Conservation (phyloP, 1,140 invertebrate species). For the Drosophila varians region DNA sequence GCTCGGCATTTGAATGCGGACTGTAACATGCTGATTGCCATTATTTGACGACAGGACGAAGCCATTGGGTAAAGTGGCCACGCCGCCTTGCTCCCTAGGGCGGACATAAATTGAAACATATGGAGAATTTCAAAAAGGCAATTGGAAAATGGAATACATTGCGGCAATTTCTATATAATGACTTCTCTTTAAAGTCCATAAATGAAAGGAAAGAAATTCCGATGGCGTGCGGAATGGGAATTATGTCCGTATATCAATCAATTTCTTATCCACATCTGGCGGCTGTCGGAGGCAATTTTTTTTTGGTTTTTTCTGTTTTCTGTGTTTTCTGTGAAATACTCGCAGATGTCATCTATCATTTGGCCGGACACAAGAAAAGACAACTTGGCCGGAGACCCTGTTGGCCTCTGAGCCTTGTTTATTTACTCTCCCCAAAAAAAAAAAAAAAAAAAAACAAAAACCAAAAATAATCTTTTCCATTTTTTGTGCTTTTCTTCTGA, state of each 20-base stretch:
- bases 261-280: constrained; percentile 47
- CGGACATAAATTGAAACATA: constrained; percentile 59
- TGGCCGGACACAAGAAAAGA: constrained; percentile 40
- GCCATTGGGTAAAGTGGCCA: constrained; percentile 45
- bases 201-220: not conserved
- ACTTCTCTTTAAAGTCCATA: constrained; percentile 23
- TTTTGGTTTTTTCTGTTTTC: not conserved
- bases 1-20: constrained; percentile 68
- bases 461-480: constrained; percentile 8
- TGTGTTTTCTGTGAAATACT: not conserved
- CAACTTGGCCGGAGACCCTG: constrained; percentile 16
- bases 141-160: constrained; percentile 20
- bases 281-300: constrained; percentile 45
- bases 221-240: not conserved
- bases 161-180: not conserved
- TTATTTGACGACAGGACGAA: constrained; percentile 67
- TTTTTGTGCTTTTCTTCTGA: constrained; percentile 13
- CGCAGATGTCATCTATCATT: constrained; percentile 50
- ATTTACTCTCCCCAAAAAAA: constrained; percentile 22
- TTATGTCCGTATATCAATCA: constrained; percentile 44
- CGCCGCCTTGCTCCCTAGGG: not conserved
- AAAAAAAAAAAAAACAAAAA: too few relatives aligned
- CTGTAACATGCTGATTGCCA: constrained; percentile 69
- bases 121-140: constrained; percentile 42
- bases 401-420: constrained; percentile 35